Evolutionary conservation across 2,888 invertebrate genomes (phyloP).

Genomic region (Platycheirus albimanus): DNA sequence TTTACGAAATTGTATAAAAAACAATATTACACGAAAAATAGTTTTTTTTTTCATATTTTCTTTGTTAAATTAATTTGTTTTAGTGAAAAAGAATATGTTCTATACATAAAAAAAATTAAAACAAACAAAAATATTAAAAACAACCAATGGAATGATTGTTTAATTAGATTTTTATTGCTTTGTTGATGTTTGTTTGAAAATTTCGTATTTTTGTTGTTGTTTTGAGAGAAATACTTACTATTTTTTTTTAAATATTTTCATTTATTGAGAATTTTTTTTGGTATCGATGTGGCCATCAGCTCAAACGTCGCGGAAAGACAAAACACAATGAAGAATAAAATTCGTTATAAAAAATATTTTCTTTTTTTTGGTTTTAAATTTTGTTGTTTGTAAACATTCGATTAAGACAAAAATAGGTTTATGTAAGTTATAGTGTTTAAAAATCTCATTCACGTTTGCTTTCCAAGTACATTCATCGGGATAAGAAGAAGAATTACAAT

Average conservation of each 20-base stretch:
- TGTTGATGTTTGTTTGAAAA: slow-evolving; percentile 65
- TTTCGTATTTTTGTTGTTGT: slow-evolving; percentile 53
- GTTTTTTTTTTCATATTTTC: slow-evolving; percentile 39
- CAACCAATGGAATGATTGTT: slow-evolving; percentile 66
- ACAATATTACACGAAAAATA: slow-evolving; percentile 60
- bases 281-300: slow-evolving; percentile 83
- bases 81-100: slow-evolving; percentile 66
- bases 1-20: slow-evolving; percentile 50
- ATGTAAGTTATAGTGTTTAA: slow-evolving; percentile 45
- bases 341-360: slow-evolving; percentile 77
- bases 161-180: slow-evolving; percentile 33
- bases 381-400: slow-evolving; percentile 74
- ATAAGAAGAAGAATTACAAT: slow-evolving; percentile 14
- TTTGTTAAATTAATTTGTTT: slow-evolving; percentile 49
- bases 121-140: slow-evolving; percentile 69
- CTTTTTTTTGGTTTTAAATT: slow-evolving; percentile 58
- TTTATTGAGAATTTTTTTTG: slow-evolving; percentile 80
- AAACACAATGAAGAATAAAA: slow-evolving; percentile 82
- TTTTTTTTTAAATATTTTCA: slow-evolving; percentile 77
- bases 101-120: slow-evolving; percentile 69
- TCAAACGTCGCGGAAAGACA: slow-evolving; percentile 83
- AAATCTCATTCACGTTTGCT: slow-evolving; percentile 62
- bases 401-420: slow-evolving; percentile 50
- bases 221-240: slow-evolving; percentile 81
- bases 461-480: slow-evolving; percentile 70